Evolutionary conservation across 2,888 invertebrate species (phyloP).

Genomic region (Drosophila parthenogenetica): DNA sequence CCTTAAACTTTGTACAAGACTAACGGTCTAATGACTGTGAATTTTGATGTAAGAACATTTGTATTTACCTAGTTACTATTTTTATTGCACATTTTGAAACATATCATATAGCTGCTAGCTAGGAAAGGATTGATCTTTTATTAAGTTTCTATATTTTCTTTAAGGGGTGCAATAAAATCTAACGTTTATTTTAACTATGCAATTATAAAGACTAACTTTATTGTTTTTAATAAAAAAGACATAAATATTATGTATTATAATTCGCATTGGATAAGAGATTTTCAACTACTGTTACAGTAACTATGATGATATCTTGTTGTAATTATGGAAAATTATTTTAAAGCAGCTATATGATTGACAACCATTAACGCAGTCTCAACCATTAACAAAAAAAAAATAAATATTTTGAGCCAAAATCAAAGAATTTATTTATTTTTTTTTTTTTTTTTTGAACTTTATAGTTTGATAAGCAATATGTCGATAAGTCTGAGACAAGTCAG

Average conservation of each 20-base stretch:
- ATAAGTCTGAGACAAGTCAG: neutral
- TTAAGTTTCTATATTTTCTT: neutral
- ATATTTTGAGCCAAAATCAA: constrained; percentile 17
- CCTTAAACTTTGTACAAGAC: neutral
- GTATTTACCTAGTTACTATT: constrained; percentile 11
- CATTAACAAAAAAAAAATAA: constrained; percentile 4
- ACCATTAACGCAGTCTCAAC: constrained; percentile 6
- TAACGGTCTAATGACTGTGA: neutral
- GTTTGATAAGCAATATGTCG: constrained; percentile 9
- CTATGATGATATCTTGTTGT: neutral
- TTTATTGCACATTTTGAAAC: constrained; percentile 26
- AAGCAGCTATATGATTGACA: constrained; percentile 50
- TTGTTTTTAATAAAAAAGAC: constrained; percentile 1
- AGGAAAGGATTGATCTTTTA: constrained; percentile 4
- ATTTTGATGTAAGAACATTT: constrained; percentile 15
- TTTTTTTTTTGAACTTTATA: neutral
- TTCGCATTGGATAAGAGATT: neutral
- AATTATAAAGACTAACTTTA: constrained; percentile 19
- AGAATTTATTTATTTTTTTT: neutral
- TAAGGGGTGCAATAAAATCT: constrained; percentile 8
- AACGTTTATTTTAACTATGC: constrained; percentile 26
- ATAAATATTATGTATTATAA: constrained; percentile 1
- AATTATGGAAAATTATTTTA: constrained; percentile 11
- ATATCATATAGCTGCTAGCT: constrained; percentile 56
- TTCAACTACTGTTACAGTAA: neutral